Evolutionary conservation across 2,113 vertebrate species (phyloP).

Genomic region (Coryphaenoides rupestris): DNA sequence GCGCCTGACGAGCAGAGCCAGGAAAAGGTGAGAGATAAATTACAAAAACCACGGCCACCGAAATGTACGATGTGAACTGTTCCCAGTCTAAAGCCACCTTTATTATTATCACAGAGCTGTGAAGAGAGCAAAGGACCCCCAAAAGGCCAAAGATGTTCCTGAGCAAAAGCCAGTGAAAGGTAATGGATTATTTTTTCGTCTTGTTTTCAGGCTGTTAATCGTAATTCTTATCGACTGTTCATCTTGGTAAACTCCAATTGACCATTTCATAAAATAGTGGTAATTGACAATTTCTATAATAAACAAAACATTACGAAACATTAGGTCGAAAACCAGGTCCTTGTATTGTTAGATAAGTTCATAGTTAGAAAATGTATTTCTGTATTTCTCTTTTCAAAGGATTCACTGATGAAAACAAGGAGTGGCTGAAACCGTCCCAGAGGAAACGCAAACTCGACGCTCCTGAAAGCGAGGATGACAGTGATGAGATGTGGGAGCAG

Average conservation of each 20-base stretch:
- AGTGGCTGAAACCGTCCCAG: conserved; percentile 75
- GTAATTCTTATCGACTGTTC: neutral
- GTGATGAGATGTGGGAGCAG: conserved; percentile 70
- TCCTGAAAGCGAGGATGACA: conserved; percentile 62
- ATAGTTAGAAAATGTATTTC: neutral
- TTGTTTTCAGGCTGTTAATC: neutral
- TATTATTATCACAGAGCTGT: conserved; percentile 62
- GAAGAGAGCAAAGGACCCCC: conserved; percentile 57
- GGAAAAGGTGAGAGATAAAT: conserved; percentile 76
- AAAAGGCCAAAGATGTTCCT: conserved; percentile 36
- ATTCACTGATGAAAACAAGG: conserved; percentile 78
- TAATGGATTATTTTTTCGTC: conserved; percentile 23
- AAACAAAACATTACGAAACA: no score
- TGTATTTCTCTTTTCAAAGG: conserved; percentile 46
- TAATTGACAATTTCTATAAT: no score
- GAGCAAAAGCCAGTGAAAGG: conserved; percentile 61
- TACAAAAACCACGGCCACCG: neutral
- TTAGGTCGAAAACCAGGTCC: neutral
- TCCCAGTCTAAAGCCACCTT: conserved; percentile 17
- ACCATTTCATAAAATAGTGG: no score
- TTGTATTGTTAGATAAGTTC: neutral
- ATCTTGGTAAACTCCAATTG: neutral
- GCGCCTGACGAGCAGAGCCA: conserved; percentile 81
- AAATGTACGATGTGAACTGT: neutral
- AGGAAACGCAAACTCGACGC: conserved; percentile 68